A percentile compares a stretch with the other conserved stretches of the same genome.
Conservation (phyloP, 2,113 vertebrate species). For the Coptodon bakossiorum region DNA sequence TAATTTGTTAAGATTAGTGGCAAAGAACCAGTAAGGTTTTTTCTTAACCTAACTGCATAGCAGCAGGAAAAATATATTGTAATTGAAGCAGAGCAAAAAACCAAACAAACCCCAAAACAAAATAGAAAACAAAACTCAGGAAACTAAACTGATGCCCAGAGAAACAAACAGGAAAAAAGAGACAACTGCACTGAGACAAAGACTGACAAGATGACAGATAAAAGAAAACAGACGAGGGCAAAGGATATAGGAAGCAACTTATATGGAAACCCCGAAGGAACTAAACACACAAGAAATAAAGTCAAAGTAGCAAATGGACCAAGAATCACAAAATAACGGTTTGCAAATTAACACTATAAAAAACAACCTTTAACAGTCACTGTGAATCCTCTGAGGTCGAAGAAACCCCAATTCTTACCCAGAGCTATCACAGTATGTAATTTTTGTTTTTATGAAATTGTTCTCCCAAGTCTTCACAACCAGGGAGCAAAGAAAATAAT, state of each 20-base stretch:
- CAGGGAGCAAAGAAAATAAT: background rate
- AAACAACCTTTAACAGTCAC: background rate
- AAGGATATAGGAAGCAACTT: background rate
- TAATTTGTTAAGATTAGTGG: background rate
- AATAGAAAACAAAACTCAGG: background rate
- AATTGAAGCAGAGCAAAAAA: background rate
- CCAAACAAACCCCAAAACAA: accelerated
- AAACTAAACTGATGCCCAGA: background rate
- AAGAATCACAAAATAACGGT: background rate
- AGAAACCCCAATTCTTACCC: background rate
- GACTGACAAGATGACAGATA: background rate
- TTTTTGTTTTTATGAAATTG: background rate
- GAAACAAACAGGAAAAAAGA: background rate
- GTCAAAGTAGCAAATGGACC: background rate
- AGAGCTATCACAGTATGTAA: background rate
- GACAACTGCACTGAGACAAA: background rate
- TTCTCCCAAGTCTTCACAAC: background rate
- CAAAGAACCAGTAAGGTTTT: background rate
- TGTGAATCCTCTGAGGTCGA: background rate
- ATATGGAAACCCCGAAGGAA: background rate
- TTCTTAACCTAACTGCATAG: background rate
- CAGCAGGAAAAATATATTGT: background rate
- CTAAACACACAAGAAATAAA: background rate
- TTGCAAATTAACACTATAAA: background rate
- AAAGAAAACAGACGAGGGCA: background rate